Base-by-base conservation (phyloP, 2,797 vertebrate species). In the Somateria mollissima region DNA sequence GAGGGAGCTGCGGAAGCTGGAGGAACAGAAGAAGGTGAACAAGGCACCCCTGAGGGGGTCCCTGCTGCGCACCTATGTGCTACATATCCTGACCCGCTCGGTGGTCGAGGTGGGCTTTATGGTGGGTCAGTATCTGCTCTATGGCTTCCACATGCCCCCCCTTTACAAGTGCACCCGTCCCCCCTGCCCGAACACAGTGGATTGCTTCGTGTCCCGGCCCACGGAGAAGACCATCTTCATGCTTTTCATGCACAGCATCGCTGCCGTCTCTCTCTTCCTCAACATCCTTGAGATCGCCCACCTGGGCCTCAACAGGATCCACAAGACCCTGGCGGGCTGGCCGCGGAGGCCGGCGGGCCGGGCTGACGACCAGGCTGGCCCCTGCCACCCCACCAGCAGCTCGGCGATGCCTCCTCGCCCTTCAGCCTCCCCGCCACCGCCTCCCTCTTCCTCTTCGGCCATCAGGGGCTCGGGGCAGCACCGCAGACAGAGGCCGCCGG, bases 211-310 rank as follows among this genome's bases (percentile, higher is more conserved):
- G 76, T 99, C 99, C 27, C 98, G 99, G 87, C 99, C 99, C 34
- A 99, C 99, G 39, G 99, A 99, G 96, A 99, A 99, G 97, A 99
- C 98, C 70, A 98, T 99, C 93, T 99, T 99, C 93, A 99, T 99
- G 98, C 97, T 99, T 58, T 99, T 99, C 95, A 99, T 99, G 99
- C 97, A 99, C 61, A 98, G 98, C 49, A 99, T 99, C 24, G 98
- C 99, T 5, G 98, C 99, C 0, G 98, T 99, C 80, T 99, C 99
- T 86, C 97, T 99, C 25, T 98, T 99, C 93, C 98, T 99, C 69
- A 99, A 99, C 95, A 96, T 99, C 78, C 97, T 99, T 43, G 99
- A 99, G 97, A 99, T 99, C 75, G 98, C 98, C 95, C 99, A 99
- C 89, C 96, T 99, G 73, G 99, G 99, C 13, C 87, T 99, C 74